Conservation (phyloP, 2,113 vertebrate species). For the Syngnathus floridae region DNA sequence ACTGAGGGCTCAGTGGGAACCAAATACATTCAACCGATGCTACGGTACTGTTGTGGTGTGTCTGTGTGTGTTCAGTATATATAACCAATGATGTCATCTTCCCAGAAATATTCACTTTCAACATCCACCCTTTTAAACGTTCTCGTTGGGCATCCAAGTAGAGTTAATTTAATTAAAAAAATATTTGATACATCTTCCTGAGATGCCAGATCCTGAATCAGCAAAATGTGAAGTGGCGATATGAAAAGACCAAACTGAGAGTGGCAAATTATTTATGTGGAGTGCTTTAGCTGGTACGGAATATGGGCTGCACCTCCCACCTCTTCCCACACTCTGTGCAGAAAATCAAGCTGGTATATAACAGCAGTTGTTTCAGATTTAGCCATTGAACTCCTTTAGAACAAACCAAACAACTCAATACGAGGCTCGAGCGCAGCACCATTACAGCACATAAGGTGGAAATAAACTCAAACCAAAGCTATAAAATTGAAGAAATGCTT, state of each 20-base stretch:
- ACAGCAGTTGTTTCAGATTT: background rate
- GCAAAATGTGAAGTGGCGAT: slow-evolving; percentile 45
- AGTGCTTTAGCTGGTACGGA: slow-evolving; percentile 50
- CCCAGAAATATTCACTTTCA: background rate
- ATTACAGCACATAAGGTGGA: background rate
- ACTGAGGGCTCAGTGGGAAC: background rate
- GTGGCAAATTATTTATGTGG: slow-evolving; percentile 62
- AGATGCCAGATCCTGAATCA: slow-evolving; percentile 50
- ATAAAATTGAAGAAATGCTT: background rate
- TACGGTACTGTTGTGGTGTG: background rate
- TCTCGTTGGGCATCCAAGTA: background rate
- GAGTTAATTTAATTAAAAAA: slow-evolving; percentile 5
- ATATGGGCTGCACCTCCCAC: slow-evolving; percentile 44
- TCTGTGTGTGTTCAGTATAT: background rate
- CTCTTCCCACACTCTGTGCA: slow-evolving; percentile 42
- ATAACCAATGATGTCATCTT: background rate
- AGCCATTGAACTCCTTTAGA: background rate
- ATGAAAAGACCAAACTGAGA: slow-evolving; percentile 44
- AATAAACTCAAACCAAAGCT: background rate
- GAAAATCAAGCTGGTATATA: slow-evolving; percentile 30
- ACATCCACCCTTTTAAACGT: background rate
- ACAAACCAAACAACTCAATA: background rate
- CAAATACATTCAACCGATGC: background rate
- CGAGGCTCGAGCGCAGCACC: background rate
- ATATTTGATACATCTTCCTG: slow-evolving; percentile 23